Base-by-base conservation (phyloP, 2,888 invertebrate species). In the Aporophyla nigra region DNA sequence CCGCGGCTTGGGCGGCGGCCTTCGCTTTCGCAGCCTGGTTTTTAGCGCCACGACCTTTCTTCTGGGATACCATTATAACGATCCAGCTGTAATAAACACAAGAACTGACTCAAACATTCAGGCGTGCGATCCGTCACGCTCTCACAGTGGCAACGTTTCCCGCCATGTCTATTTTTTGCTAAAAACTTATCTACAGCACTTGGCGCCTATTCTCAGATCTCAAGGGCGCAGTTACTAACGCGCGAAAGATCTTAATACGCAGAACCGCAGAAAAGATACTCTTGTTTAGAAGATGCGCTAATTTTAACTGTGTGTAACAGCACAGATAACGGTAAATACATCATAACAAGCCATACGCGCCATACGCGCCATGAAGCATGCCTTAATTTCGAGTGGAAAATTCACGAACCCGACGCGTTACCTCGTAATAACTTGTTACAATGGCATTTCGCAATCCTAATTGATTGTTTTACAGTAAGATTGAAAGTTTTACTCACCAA, bases 41-140 rank as follows among this genome's bases (percentile, higher is more conserved):
- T 87, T 95, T 95, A 58, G 95, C 96, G 67, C 96, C 96, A 79
- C 96, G 96, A 81, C 96, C 96, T 91, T 93, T 94, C 89, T 96
- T 96, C 80, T 94, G 95, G 74, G 96, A 96, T 80, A 96, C 96
- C 96, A 96, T 96, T 83, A 80, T 95, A 86, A 86, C 84, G 86
- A 83, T 74, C 74, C 68, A 78, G 80, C 92, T 93, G 91, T 66
- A 92, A 92, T 77, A 71, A 80, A 87, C 84, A 88, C 75, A 76
- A 77, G 76, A 83, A 81, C 78, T 73, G 70, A 82, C 78, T 84
- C 80, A 73, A 85, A 76, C 82, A 82, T 85, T 83, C 83, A 74
- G 81, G 80, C 86, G 86, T 84, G 80, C 71, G 67, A 81, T 85
- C 81, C 83, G 85, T 87, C 85, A 90, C 87, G 88, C 84, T 89